Percentiles rank a stretch among this genome's conserved stretches.
phyloP scores from a whole-genome alignment of 1,140 invertebrate genomes.

The Cylas formicarius region DNA sequence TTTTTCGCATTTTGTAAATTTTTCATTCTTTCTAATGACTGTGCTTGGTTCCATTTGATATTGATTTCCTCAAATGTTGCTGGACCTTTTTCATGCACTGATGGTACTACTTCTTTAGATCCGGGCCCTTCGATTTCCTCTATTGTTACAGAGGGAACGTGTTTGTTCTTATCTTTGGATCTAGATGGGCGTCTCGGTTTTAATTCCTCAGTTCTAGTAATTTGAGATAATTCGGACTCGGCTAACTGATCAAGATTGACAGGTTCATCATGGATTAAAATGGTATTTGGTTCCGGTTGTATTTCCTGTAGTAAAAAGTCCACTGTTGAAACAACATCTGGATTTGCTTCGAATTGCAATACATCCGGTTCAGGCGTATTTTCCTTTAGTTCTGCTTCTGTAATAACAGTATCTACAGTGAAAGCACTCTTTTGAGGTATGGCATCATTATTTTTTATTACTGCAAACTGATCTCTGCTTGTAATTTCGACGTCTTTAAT shows the following conservation, averaged over 20 bases:
- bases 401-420: slow-evolving; percentile 28
- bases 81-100: slow-evolving; percentile 22
- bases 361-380: not conserved
- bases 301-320: slow-evolving; percentile 22
- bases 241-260: slow-evolving; percentile 8
- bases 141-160: slow-evolving; percentile 40
- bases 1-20: slow-evolving; percentile 47
- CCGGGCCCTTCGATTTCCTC: slow-evolving; percentile 41
- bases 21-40: slow-evolving; percentile 47
- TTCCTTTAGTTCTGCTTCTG: slow-evolving; percentile 23
- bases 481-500: slow-evolving; percentile 16
- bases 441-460: slow-evolving; percentile 5
- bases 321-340: slow-evolving; percentile 12
- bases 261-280: slow-evolving; percentile 22
- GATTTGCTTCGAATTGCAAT: not conserved
- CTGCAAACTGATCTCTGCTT: slow-evolving; percentile 20
- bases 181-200: slow-evolving; percentile 23
- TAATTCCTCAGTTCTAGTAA: slow-evolving; percentile 4
- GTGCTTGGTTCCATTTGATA: slow-evolving; percentile 37
- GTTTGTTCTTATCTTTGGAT: slow-evolving; percentile 30
- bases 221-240: not conserved
- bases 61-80: slow-evolving; percentile 30
- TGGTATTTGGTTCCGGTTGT: slow-evolving; percentile 1
- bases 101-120: slow-evolving; percentile 9
- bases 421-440: slow-evolving; percentile 15